These are phyloP conservation scores for Alectoris magna DNA, from an alignment of 2,797 vertebrate genomes.

Conservation along the genomic window DNA sequence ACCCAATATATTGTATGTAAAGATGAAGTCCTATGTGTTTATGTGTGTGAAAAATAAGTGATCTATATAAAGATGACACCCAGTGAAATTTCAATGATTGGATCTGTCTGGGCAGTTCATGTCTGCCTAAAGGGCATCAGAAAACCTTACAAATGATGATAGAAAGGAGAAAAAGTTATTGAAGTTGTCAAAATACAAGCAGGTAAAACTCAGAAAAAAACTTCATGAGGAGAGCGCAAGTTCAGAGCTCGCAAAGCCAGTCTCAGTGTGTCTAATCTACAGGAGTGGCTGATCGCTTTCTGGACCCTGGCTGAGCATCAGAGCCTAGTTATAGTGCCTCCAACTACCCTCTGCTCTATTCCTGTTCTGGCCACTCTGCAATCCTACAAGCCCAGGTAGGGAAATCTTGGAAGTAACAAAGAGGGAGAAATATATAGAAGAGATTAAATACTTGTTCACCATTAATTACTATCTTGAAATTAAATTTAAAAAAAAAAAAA, in stretches of 20 bases:
- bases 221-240: too few relatives aligned
- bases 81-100: neutral
- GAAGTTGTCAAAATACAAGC: neutral
- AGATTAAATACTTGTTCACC: neutral
- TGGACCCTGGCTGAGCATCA: fast-evolving
- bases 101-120: neutral
- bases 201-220: neutral
- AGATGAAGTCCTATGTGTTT: neutral
- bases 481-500: neutral
- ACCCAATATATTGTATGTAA: neutral
- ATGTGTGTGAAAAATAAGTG: neutral
- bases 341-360: neutral
- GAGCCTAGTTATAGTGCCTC: neutral
- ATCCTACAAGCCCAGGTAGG: fast-evolving
- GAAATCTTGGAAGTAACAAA: neutral
- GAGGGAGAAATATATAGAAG: neutral
- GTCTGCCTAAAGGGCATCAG: too few relatives aligned
- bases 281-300: neutral
- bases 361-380: neutral
- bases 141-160: neutral
- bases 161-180: neutral
- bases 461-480: neutral
- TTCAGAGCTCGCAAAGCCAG: too few relatives aligned
- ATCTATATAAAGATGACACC: neutral
- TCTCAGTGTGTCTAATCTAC: neutral